Evolutionary conservation across 1,140 invertebrate genomes (phyloP).

Genomic region (Euwallacea similis): DNA sequence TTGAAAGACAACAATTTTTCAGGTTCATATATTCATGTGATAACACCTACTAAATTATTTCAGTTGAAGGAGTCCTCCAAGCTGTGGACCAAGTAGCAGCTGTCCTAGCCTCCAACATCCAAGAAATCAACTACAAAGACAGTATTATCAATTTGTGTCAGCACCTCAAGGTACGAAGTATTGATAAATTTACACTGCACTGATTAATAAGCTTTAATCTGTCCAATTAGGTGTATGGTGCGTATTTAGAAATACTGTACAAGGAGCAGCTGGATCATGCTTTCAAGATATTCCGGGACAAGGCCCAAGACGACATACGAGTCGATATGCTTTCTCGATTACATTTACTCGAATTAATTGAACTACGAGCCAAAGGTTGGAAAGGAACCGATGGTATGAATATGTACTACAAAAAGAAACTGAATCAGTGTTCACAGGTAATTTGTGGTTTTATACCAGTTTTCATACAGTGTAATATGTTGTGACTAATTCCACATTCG

Average conservation of each 20-base stretch:
- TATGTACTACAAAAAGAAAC: constrained; percentile 80
- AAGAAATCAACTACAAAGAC: constrained; percentile 46
- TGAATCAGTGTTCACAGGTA: constrained; percentile 59
- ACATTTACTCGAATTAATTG: constrained; percentile 84
- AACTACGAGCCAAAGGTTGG: constrained; percentile 85
- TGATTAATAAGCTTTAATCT: background rate
- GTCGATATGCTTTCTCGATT: constrained; percentile 79
- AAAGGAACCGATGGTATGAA: constrained; percentile 76
- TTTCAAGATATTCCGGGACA: constrained; percentile 84
- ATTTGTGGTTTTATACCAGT: background rate
- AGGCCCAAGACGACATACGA: constrained; percentile 75
- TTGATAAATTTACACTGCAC: background rate
- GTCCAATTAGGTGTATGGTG: constrained; percentile 49
- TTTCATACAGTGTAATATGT: background rate
- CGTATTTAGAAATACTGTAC: constrained; percentile 52
- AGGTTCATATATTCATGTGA: too few relatives aligned
- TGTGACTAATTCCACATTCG: background rate
- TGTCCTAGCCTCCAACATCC: constrained; percentile 44
- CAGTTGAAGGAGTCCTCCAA: constrained; percentile 52
- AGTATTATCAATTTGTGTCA: constrained; percentile 52
- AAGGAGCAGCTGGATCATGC: constrained; percentile 68
- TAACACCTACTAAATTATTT: too few relatives aligned
- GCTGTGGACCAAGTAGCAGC: constrained; percentile 53
- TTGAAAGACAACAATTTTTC: too few relatives aligned
- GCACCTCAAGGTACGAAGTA: constrained; percentile 49